Percentiles rank a stretch among this genome's conserved stretches.
Conservation (phyloP, 2,888 invertebrate genomes). For the Hemithea aestivaria region DNA sequence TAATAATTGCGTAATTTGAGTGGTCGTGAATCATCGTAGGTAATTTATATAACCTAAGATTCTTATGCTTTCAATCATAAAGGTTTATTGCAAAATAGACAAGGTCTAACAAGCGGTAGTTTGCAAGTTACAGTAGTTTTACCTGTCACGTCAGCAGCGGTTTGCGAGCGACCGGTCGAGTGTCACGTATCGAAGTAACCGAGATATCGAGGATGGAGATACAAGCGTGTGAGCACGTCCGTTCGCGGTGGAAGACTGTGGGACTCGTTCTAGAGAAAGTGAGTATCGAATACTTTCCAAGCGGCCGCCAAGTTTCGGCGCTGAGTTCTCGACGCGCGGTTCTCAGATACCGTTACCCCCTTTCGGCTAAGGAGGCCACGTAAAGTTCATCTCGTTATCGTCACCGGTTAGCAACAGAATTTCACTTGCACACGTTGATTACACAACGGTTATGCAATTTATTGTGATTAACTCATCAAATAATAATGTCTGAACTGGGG, state of each 20-base stretch:
- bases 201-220: conserved; percentile 8
- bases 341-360: conserved; percentile 60
- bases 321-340: conserved; percentile 26
- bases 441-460: conserved; percentile 31
- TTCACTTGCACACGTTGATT: conserved; percentile 43
- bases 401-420: conserved; percentile 42
- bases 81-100: background rate
- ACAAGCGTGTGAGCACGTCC: conserved; percentile 34
- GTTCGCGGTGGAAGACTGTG: conserved; percentile 37
- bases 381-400: conserved; percentile 52
- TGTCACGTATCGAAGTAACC: conserved; percentile 7
- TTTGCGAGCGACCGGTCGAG: conserved; percentile 6
- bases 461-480: conserved; percentile 14
- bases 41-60: too few relatives aligned
- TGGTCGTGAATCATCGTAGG: background rate
- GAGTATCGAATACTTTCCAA: conserved; percentile 70
- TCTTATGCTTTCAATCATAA: background rate
- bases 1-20: background rate
- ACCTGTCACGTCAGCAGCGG: conserved; percentile 15
- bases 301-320: conserved; percentile 49
- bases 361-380: conserved; percentile 62
- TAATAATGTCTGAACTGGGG: conserved; percentile 8
- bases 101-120: background rate
- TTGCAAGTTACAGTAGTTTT: too few relatives aligned
- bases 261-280: conserved; percentile 72